Evolutionary conservation across 1,140 invertebrate species (phyloP).

Genomic region (Drosophila kanapiae): DNA sequence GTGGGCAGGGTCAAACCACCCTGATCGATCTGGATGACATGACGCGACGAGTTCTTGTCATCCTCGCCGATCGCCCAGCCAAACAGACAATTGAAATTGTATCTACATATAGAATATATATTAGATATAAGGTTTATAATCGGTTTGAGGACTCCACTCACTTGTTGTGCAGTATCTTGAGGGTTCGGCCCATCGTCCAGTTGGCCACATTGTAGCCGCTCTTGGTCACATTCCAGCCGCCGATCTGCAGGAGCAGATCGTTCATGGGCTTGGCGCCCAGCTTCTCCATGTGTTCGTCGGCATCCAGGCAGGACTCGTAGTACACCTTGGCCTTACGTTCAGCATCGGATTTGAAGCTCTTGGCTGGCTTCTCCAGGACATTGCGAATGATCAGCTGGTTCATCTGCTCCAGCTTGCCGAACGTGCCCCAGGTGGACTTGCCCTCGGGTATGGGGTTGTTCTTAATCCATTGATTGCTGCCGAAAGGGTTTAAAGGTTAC

Average conservation of each 20-base stretch:
- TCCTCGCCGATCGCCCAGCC: slow-evolving; percentile 96
- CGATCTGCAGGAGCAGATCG: slow-evolving; percentile 90
- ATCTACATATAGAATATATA: slow-evolving; percentile 85
- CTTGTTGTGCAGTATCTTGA: slow-evolving; percentile 93
- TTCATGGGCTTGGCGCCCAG: slow-evolving; percentile 93
- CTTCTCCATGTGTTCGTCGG: slow-evolving; percentile 95
- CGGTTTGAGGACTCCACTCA: background rate
- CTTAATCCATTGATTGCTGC: slow-evolving; percentile 93
- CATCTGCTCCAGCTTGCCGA: slow-evolving; percentile 95
- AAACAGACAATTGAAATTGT: slow-evolving; percentile 95
- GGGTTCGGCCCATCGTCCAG: slow-evolving; percentile 91
- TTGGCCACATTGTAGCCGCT: slow-evolving; percentile 87
- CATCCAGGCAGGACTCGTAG: slow-evolving; percentile 97
- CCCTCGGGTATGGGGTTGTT: slow-evolving; percentile 96
- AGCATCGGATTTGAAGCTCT: slow-evolving; percentile 90
- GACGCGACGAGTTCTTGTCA: slow-evolving; percentile 94
- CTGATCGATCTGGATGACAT: slow-evolving; percentile 97
- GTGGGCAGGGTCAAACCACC: slow-evolving; percentile 95
- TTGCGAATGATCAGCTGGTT: slow-evolving; percentile 97
- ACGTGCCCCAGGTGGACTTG: slow-evolving; percentile 98
- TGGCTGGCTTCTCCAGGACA: slow-evolving; percentile 90
- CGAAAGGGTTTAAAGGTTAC: background rate
- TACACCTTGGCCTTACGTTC: slow-evolving; percentile 96
- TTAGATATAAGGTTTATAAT: background rate
- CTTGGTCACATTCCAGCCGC: slow-evolving; percentile 91